Percentiles rank a stretch among this genome's conserved stretches.
Conservation (phyloP, 2,888 invertebrate species). For the Eupithecia tripunctaria region DNA sequence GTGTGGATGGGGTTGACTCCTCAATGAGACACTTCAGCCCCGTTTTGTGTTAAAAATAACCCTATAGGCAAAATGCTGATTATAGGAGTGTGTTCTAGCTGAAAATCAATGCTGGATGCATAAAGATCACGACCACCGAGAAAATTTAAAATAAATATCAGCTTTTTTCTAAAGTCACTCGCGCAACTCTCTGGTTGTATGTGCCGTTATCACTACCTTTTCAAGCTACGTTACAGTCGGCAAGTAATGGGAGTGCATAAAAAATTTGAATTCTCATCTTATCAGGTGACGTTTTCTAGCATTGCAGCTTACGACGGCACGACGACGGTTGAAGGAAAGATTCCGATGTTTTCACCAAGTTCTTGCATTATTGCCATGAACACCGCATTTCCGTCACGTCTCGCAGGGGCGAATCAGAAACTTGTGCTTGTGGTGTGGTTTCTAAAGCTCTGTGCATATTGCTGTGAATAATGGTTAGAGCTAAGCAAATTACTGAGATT, state of each 20-base stretch:
- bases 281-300: neutral
- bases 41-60: no score
- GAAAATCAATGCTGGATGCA: neutral
- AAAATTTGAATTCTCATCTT: neutral
- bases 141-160: neutral
- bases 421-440: slow-evolving; percentile 36
- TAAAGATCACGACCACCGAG: neutral
- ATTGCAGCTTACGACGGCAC: neutral
- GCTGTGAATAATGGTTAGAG: neutral
- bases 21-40: no score
- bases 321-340: neutral
- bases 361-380: slow-evolving; percentile 17
- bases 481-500: neutral
- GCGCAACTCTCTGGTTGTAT: neutral
- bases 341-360: slow-evolving; percentile 2
- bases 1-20: no score
- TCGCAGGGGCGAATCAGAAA: slow-evolving; percentile 32
- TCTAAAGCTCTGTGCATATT: slow-evolving; percentile 28
- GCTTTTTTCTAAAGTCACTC: neutral
- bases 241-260: neutral
- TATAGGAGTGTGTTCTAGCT: neutral
- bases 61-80: no score
- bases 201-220: neutral
- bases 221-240: neutral
- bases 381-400: slow-evolving; percentile 37